A percentile compares a stretch with the other conserved stretches of the same genome.
Evolutionary conservation across 2,888 invertebrate species (phyloP).

Genomic region (Phortica okadai): DNA sequence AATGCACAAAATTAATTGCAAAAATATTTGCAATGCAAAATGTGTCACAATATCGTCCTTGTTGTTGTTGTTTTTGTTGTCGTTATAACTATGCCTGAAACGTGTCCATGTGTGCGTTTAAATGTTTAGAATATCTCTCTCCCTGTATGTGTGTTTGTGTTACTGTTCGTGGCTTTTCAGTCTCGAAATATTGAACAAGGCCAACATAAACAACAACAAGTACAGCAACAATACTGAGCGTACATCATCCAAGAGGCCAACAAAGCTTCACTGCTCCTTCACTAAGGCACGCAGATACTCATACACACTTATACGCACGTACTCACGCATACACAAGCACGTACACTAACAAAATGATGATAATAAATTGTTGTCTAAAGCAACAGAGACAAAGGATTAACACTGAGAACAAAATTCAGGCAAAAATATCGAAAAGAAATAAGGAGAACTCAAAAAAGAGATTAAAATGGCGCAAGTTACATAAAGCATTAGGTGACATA

Average conservation of each 20-base stretch:
- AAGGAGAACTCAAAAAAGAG: no score
- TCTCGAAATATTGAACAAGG: conserved; percentile 13
- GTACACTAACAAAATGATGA: conserved; percentile 27
- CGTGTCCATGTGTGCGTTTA: conserved; percentile 11
- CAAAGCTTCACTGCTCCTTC: conserved; percentile 21
- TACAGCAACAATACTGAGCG: neutral
- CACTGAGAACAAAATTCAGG: neutral
- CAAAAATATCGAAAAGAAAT: no score
- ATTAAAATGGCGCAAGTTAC: no score
- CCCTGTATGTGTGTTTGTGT: conserved; percentile 6
- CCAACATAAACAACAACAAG: conserved; percentile 6
- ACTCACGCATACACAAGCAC: conserved; percentile 41
- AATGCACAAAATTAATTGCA: conserved; percentile 63
- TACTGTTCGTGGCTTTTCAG: conserved; percentile 19
- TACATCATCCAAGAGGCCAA: conserved; percentile 34
- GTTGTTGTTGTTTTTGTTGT: conserved; percentile 3
- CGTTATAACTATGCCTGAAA: neutral
- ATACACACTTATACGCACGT: conserved; percentile 30
- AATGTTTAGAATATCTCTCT: neutral
- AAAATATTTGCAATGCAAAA: conserved; percentile 46
- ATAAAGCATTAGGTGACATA: no score
- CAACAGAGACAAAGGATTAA: conserved; percentile 39
- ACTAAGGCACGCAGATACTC: conserved; percentile 16
- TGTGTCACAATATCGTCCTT: conserved; percentile 18
- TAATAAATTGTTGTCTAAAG: conserved; percentile 59